Evolutionary conservation across 2,888 invertebrate species (phyloP).

Genomic region (Taphrorychus bicolor): DNA sequence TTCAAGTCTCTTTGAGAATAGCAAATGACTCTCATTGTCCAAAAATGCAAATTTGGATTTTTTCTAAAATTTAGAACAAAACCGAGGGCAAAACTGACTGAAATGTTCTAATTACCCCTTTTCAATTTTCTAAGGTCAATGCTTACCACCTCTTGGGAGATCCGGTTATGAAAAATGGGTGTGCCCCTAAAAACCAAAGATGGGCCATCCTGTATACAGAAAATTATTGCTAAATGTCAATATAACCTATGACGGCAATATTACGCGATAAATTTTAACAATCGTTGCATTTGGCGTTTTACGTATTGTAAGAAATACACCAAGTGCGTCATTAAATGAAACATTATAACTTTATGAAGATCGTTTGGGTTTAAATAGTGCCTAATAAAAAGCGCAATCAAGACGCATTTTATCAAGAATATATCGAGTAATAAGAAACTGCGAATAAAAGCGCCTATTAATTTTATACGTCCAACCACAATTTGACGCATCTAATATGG

Average conservation of each 20-base stretch:
- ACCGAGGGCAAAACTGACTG: too few relatives aligned
- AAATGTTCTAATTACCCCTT: too few relatives aligned
- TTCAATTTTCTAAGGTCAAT: too few relatives aligned
- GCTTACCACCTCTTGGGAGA: too few relatives aligned
- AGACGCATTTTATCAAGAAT: background rate
- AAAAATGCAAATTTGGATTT: too few relatives aligned
- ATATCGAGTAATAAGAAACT: background rate
- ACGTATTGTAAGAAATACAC: background rate
- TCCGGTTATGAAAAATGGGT: too few relatives aligned
- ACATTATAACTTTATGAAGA: background rate
- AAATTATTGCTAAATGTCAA: background rate
- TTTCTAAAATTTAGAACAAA: too few relatives aligned
- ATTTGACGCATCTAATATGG: constrained; percentile 8
- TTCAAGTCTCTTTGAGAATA: too few relatives aligned
- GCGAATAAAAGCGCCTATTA: background rate
- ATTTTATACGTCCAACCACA: constrained; percentile 1
- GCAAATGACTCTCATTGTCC: too few relatives aligned
- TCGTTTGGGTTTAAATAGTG: background rate
- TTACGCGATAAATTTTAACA: background rate
- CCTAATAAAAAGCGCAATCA: background rate
- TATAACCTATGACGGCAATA: background rate
- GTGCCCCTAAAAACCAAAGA: too few relatives aligned
- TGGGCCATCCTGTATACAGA: too few relatives aligned
- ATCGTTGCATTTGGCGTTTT: background rate
- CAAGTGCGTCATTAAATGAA: background rate